Evolutionary conservation across 2,113 vertebrate genomes (phyloP), one percentile per base, ranked within the genome.

Genomic region (Gasterosteus aculeatus): DNA sequence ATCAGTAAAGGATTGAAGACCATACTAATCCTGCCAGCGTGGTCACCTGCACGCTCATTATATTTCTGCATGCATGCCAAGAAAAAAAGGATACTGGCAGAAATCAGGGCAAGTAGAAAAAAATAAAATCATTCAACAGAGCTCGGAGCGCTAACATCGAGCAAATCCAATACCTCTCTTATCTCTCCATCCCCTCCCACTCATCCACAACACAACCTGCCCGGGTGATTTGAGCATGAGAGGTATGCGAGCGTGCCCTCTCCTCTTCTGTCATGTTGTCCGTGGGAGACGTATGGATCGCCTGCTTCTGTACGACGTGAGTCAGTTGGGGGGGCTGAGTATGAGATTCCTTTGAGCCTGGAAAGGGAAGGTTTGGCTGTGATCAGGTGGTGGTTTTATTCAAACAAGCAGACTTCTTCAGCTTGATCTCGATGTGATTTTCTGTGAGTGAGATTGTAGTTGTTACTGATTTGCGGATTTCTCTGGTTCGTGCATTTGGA

Each of bases 121-220:
- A 35, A 77, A 63, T 56, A 81, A 81, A 86, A 85, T 81, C 72
- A 82, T 83, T 88, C 75, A 83, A 63, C 79, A 65, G 69, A 84
- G 87, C 90, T 87, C 29, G 35, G 75, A 87, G 87, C 78, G 65
- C 77, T 70, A 84, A 78, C 84, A 81, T 85, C 6, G n/a, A 75
- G 76, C 82, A 90, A 93, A 91, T 92, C 90, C 86, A 89, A 87
- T 91, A 88, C 78, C 86, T 87, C 86, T 86, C 85, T 85, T 86
- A 88, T 92, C 91, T 90, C 81, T 70, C 80, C 19, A 81, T 92
- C 90, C 89, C 92, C 91, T 84, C 91, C 95, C 94, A 94, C 83
- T 88, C 95, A 87, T 93, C 95, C 94, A 92, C 94, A 93, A 92
- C 93, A 93, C 62, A 46, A 64, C 91, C 91, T 93, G 83, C 93